These are phyloP conservation scores for Lasioglossum vierecki DNA, from an alignment of 2,888 invertebrate genomes.

Conservation along the genomic window DNA sequence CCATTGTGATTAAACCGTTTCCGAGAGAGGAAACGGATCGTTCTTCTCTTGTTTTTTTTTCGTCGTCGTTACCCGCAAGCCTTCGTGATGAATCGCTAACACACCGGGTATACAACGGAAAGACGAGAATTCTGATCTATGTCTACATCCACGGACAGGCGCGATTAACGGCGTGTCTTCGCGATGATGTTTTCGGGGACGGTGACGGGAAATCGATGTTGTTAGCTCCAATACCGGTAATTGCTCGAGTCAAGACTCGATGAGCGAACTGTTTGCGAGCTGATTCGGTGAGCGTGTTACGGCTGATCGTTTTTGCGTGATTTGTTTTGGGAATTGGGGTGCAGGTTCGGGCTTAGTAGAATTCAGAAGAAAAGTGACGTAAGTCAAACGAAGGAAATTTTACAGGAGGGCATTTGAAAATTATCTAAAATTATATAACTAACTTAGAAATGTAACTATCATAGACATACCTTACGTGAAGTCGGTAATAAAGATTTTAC, in stretches of 20 bases:
- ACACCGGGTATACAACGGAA: neutral
- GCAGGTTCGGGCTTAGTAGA: neutral
- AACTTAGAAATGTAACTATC: too few relatives aligned
- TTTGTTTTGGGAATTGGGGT: neutral
- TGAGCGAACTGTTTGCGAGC: neutral
- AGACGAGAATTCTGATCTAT: neutral
- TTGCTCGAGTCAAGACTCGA: constrained; percentile 1
- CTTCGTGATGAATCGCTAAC: neutral
- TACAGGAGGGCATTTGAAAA: too few relatives aligned
- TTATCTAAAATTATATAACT: too few relatives aligned
- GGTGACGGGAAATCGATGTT: constrained; percentile 13
- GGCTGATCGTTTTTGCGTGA: neutral
- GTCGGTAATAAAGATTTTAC: neutral
- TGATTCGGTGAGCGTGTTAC: neutral
- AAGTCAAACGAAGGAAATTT: too few relatives aligned
- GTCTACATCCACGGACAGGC: neutral
- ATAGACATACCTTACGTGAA: neutral
- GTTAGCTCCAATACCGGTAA: constrained; percentile 6
- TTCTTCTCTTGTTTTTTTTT: neutral
- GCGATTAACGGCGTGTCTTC: constrained; percentile 2
- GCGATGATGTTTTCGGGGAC: constrained; percentile 3
- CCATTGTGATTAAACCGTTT: constrained; percentile 51
- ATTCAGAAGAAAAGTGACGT: too few relatives aligned
- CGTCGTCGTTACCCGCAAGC: neutral
- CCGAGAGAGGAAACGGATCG: neutral